These are phyloP conservation scores for Scolopax bukidnonensis DNA, from an alignment of 2,797 vertebrate genomes.

Conservation along the genomic window DNA sequence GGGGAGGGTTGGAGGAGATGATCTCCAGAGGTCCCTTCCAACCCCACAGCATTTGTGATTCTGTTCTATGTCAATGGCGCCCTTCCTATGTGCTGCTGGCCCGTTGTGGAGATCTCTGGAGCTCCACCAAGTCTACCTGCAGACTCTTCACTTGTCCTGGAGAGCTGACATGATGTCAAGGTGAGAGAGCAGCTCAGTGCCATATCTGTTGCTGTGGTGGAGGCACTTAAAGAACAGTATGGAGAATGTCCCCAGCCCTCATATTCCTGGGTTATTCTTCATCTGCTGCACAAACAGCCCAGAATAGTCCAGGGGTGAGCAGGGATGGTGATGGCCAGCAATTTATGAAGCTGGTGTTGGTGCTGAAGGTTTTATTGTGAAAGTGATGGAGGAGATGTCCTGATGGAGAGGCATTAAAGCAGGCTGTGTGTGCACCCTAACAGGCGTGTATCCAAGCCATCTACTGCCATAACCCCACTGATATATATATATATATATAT, in stretches of 20 bases:
- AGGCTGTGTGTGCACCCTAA: neutral
- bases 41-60: too few species aligned
- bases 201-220: fast-evolving
- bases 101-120: neutral
- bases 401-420: neutral
- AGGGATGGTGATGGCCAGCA: neutral
- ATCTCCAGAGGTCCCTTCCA: too few species aligned
- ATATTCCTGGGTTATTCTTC: fast-evolving
- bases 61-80: fast-evolving
- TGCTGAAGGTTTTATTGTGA: neutral
- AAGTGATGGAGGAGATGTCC: neutral
- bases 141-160: neutral
- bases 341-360: neutral
- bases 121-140: neutral
- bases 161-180: neutral
- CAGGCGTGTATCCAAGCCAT: neutral
- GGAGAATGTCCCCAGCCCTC: neutral
- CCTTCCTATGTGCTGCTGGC: neutral
- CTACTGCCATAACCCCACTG: neutral
- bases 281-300: neutral
- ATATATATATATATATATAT: neutral
- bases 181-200: neutral
- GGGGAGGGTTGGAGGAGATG: too few species aligned
- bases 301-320: neutral
- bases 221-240: neutral